Evolutionary conservation across 2,113 vertebrate species (phyloP).

Genomic region (Peucedramus taeniatus): DNA sequence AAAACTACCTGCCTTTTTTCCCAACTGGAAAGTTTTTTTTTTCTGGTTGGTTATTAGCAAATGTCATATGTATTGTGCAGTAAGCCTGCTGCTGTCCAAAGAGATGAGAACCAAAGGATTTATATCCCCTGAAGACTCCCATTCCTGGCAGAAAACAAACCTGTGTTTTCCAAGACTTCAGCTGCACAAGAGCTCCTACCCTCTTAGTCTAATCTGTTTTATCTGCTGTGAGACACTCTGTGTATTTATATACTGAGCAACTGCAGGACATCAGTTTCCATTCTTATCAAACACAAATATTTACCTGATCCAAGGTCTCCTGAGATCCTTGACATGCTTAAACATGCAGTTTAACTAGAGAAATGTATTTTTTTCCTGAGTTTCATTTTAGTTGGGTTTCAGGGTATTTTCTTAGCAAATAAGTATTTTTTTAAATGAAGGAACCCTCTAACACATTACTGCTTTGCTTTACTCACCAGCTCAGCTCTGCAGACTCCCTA

Average conservation of each 20-base stretch:
- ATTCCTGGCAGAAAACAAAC: not conserved
- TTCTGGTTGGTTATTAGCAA: not conserved
- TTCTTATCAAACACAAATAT: conserved; percentile 56
- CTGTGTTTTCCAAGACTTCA: not conserved
- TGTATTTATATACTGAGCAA: conserved; percentile 21
- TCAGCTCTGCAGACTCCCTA: not conserved
- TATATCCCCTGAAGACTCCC: not conserved
- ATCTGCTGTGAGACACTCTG: not conserved
- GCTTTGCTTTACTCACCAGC: not conserved
- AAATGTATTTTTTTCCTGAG: not conserved
- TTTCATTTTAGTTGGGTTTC: not conserved
- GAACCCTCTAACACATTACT: not conserved
- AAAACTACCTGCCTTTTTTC: not conserved
- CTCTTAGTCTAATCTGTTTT: conserved; percentile 15
- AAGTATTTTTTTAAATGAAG: not conserved
- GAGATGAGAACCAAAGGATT: not conserved
- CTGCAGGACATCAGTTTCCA: conserved; percentile 12
- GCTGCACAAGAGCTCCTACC: not conserved
- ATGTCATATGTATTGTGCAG: not conserved
- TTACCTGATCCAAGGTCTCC: conserved; percentile 48
- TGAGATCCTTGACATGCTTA: not conserved
- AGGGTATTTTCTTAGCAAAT: not conserved
- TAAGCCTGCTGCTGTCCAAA: not conserved
- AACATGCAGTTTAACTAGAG: not conserved
- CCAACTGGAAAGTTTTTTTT: not conserved